These are phyloP conservation scores for Stenodera caucasica DNA, from an alignment of 2,888 invertebrate species.

Conservation along the genomic window DNA sequence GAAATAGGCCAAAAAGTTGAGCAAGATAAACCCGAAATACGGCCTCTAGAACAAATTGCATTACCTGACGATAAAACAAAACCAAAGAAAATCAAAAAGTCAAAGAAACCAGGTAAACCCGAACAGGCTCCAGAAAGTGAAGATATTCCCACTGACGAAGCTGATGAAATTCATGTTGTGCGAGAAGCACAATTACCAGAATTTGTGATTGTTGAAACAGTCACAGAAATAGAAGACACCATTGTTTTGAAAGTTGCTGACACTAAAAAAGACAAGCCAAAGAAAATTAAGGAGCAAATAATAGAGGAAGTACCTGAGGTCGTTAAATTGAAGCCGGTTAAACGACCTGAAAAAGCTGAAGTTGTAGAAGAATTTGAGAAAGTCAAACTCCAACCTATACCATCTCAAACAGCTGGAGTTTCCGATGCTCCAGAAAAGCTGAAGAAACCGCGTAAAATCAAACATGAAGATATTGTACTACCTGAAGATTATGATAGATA, in stretches of 20 bases:
- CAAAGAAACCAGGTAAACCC: constrained; percentile 33
- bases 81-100: constrained; percentile 29
- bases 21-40: constrained; percentile 25
- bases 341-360: constrained; percentile 37
- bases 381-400: constrained; percentile 36
- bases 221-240: constrained; percentile 63
- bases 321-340: constrained; percentile 49
- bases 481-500: constrained; percentile 41
- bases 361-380: constrained; percentile 41
- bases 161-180: constrained; percentile 22
- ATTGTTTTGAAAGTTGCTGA: constrained; percentile 59
- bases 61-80: constrained; percentile 24
- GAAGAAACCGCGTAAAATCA: constrained; percentile 33
- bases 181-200: constrained; percentile 39
- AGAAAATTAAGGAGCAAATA: constrained; percentile 41
- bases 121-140: constrained; percentile 33
- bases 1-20: constrained; percentile 24
- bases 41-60: constrained; percentile 19
- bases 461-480: constrained; percentile 36
- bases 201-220: constrained; percentile 59
- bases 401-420: constrained; percentile 34
- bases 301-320: constrained; percentile 40
- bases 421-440: constrained; percentile 41
- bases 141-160: constrained; percentile 25
- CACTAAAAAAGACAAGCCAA: constrained; percentile 43